phyloP scores from a whole-genome alignment of 2,888 invertebrate species.

The Volucella zonaria region DNA sequence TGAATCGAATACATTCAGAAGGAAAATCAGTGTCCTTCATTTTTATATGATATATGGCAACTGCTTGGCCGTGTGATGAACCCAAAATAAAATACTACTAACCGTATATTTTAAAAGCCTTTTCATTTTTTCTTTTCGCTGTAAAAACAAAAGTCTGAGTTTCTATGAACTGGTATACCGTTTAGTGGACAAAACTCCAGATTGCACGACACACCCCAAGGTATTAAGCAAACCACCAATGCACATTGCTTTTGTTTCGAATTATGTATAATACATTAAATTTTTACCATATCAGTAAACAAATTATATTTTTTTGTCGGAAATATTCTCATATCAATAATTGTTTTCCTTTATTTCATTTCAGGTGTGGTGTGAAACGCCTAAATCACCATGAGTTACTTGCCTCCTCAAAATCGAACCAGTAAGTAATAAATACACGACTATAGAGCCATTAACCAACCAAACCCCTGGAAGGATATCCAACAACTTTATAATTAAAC shows the following conservation, averaged over 20 bases:
- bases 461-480: conserved; percentile 7
- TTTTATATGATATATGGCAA: too few species aligned
- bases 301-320: conserved; percentile 6
- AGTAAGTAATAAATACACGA: conserved; percentile 85
- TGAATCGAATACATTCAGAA: too few species aligned
- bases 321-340: conserved; percentile 9
- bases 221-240: not conserved
- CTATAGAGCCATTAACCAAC: not conserved
- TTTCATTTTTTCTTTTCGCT: too few species aligned
- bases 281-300: conserved; percentile 4
- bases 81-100: too few species aligned
- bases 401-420: conserved; percentile 91
- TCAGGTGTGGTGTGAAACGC: conserved; percentile 87
- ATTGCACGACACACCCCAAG: not conserved
- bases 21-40: too few species aligned
- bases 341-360: conserved; percentile 79
- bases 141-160: too few species aligned
- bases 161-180: not conserved
- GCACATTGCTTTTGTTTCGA: not conserved
- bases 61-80: too few species aligned
- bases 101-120: too few species aligned
- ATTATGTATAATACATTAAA: not conserved
- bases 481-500: conserved; percentile 50
- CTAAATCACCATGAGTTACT: conserved; percentile 92
- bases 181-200: not conserved